Conservation (phyloP, 2,888 invertebrate species). For the Panopea generosa region DNA sequence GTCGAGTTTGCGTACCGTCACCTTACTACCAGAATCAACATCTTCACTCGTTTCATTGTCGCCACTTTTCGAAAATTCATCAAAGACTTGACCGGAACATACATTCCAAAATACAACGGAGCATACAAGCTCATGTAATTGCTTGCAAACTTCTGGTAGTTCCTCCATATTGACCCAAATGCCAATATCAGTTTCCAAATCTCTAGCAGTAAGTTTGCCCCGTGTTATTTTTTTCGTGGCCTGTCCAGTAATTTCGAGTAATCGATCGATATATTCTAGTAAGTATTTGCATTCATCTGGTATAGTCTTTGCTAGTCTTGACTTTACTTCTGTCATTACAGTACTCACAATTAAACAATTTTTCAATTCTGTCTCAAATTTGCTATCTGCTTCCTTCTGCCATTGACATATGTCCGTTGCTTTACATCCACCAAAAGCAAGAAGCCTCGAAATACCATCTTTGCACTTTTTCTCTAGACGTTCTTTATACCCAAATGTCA, state of each 20-base stretch:
- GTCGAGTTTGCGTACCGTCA: too few species aligned
- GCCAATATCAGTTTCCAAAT: not conserved
- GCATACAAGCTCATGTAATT: not conserved
- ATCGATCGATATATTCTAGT: not conserved
- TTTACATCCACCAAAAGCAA: not conserved
- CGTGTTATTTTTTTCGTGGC: not conserved
- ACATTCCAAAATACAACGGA: conserved; percentile 22
- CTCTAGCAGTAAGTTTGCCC: not conserved
- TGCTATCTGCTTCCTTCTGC: not conserved
- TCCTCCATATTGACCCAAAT: not conserved
- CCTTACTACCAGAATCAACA: too few species aligned
- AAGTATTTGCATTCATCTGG: too few species aligned
- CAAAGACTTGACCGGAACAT: not conserved
- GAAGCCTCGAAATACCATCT: too few species aligned
- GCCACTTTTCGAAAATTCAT: not conserved
- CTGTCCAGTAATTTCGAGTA: not conserved
- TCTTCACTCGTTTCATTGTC: not conserved
- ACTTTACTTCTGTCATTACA: not conserved
- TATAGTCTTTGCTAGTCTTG: not conserved
- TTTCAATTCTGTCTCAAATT: not conserved
- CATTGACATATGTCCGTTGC: not conserved
- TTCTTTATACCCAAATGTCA: too few species aligned
- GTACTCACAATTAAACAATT: not conserved
- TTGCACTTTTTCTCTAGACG: too few species aligned
- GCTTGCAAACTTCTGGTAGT: conserved; percentile 1